phyloP scores from a whole-genome alignment of 2,797 vertebrate species.

The Cuculus canorus region DNA sequence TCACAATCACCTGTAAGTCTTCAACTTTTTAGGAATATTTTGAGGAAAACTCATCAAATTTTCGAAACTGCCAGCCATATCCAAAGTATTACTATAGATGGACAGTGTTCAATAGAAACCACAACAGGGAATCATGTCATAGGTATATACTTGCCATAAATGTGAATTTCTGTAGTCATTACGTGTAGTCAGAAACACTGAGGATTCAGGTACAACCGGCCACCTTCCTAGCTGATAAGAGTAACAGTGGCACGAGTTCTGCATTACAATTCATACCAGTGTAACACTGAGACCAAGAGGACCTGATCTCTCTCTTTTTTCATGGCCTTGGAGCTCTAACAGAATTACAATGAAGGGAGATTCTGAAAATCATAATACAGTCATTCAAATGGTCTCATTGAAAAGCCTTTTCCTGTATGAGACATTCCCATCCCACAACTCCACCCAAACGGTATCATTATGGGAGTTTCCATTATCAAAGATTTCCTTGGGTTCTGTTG shows the following conservation, averaged over 20 bases:
- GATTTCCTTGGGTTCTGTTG: not conserved
- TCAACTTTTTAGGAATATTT: not conserved
- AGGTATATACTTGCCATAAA: not conserved
- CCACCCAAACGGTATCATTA: not conserved
- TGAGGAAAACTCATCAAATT: not conserved
- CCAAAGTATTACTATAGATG: fast-evolving
- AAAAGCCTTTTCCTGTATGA: not conserved
- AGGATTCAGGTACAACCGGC: not conserved
- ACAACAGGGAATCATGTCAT: not conserved
- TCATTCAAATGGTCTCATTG: not conserved
- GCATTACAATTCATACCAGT: not conserved
- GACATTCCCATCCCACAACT: not conserved
- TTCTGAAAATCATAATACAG: not conserved
- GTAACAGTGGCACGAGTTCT: not conserved
- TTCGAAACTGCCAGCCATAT: not conserved
- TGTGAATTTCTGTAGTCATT: not conserved
- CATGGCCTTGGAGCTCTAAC: not conserved
- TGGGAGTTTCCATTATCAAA: not conserved
- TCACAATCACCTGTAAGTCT: not conserved
- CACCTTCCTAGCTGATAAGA: not conserved
- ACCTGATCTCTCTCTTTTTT: not conserved
- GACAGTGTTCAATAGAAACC: not conserved
- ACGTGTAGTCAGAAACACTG: not conserved
- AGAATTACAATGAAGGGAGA: not conserved
- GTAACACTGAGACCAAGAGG: not conserved